Evolutionary conservation across 2,113 vertebrate genomes (phyloP).

Genomic region (Passerina amoena): DNA sequence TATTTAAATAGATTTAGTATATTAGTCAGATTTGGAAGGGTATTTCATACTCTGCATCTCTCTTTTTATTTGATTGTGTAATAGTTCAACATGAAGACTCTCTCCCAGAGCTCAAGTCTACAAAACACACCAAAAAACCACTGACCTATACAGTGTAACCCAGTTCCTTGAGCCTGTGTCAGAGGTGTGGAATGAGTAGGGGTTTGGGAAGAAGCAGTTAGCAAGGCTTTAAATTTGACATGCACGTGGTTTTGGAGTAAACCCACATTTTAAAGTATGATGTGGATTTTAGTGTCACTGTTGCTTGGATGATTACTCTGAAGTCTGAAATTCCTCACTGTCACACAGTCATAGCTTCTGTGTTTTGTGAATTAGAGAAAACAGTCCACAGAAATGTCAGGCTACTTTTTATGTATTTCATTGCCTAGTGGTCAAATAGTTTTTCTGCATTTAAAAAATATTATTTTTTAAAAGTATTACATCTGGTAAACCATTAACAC

Average conservation of each 20-base stretch:
- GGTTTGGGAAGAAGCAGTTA: not conserved
- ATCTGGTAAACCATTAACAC: not conserved
- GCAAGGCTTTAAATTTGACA: not conserved
- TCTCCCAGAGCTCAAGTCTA: not conserved
- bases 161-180: not conserved
- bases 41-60: not conserved
- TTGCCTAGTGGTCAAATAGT: not conserved
- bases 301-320: not conserved
- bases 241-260: not conserved
- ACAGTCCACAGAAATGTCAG: not conserved
- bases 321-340: not conserved
- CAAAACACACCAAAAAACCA: not conserved
- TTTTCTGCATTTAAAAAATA: not conserved
- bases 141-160: not conserved
- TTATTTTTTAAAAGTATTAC: not conserved
- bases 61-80: not conserved
- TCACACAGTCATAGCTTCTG: not conserved
- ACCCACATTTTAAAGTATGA: not conserved
- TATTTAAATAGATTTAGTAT: not conserved
- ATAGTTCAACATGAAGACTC: not conserved
- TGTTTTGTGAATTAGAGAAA: not conserved
- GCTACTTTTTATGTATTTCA: not conserved
- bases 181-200: not conserved
- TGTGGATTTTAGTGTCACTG: not conserved
- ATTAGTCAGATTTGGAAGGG: not conserved